These are phyloP conservation scores for Embiotoca jacksoni DNA, from an alignment of 2,113 vertebrate species.

Conservation along the genomic window DNA sequence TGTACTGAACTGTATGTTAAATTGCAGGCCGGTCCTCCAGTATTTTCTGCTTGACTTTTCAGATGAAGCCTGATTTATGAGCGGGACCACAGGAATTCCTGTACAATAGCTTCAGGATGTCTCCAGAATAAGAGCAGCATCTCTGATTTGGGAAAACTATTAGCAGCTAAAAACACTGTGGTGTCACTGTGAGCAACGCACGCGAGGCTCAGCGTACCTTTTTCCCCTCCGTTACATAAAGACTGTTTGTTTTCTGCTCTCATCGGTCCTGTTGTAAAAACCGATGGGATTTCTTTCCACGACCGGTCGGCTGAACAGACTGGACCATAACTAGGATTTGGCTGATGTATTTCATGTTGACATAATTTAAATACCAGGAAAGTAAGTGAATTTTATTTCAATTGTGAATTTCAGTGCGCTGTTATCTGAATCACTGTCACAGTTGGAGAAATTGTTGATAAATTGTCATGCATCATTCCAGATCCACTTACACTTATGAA, in stretches of 20 bases:
- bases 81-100: constrained; percentile 76
- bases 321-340: not conserved
- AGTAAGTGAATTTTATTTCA: not conserved
- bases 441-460: not conserved
- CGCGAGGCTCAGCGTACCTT: constrained; percentile 30
- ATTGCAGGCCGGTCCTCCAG: constrained; percentile 25
- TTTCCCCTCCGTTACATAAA: constrained; percentile 6
- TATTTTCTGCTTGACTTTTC: constrained; percentile 44
- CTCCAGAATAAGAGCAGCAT: constrained; percentile 62
- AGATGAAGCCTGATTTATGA: constrained; percentile 77
- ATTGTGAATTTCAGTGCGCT: not conserved
- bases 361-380: not conserved
- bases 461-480: constrained; percentile 2
- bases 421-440: not conserved
- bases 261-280: constrained; percentile 1
- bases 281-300: not conserved
- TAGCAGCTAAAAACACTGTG: constrained; percentile 63
- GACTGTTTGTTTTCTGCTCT: constrained; percentile 1
- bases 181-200: constrained; percentile 56
- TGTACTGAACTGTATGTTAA: too few species aligned
- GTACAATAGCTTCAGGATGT: constrained; percentile 82
- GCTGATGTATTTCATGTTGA: not conserved
- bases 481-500: not conserved
- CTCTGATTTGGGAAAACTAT: constrained; percentile 75
- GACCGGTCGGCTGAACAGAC: not conserved